A percentile compares a stretch with the other conserved stretches of the same genome.
Evolutionary conservation across 1,140 invertebrate species (phyloP).

Genomic region (Brachionus angularis): DNA sequence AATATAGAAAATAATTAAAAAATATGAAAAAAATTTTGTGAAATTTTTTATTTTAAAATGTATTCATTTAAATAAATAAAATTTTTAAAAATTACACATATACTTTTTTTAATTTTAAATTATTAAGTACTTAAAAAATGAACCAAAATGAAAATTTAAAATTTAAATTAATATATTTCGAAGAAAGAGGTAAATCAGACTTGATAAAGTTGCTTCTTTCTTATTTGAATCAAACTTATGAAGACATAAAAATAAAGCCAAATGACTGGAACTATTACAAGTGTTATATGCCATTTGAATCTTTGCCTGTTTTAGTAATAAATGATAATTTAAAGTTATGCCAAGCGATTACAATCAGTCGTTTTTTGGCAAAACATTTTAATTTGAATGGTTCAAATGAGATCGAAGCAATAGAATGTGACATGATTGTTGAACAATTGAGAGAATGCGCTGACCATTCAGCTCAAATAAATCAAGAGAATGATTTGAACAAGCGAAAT

Average conservation of each 20-base stretch:
- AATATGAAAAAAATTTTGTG: too few relatives aligned
- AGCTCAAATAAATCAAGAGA: not conserved
- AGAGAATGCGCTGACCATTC: conserved; percentile 27
- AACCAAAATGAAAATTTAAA: not conserved
- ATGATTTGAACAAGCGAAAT: conserved; percentile 2
- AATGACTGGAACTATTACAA: conserved; percentile 34
- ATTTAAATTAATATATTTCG: conserved; percentile 23
- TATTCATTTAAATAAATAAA: too few relatives aligned
- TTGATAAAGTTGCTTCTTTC: conserved; percentile 20
- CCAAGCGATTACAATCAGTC: conserved; percentile 5
- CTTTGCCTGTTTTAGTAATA: conserved; percentile 3
- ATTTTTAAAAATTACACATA: not conserved
- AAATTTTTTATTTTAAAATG: too few relatives aligned
- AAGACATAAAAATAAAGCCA: conserved; percentile 18
- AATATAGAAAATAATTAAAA: too few relatives aligned
- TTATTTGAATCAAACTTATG: not conserved
- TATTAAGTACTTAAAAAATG: conserved; percentile 5
- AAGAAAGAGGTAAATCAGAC: conserved; percentile 29
- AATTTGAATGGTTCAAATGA: conserved; percentile 12
- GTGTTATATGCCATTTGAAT: conserved; percentile 17
- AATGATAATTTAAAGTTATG: not conserved
- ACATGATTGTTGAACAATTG: conserved; percentile 37
- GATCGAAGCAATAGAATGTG: conserved; percentile 8
- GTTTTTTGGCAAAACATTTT: conserved; percentile 29
- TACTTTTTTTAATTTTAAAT: conserved; percentile 8